Evolutionary conservation across 2,113 vertebrate species (phyloP).

Genomic region (Phalacrocorax pelagicus): DNA sequence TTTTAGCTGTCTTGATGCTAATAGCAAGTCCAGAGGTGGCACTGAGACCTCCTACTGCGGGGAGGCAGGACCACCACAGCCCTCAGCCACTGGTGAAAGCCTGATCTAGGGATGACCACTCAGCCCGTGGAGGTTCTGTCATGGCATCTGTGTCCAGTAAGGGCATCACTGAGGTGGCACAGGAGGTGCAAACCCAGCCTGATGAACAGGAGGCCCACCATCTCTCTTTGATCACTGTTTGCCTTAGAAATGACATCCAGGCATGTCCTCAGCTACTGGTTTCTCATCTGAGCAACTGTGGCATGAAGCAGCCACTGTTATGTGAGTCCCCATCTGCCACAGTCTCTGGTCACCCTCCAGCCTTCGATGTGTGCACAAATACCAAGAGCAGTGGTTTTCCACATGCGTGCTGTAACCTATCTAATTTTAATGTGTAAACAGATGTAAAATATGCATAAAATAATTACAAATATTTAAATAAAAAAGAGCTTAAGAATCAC

Average conservation of each 20-base stretch:
- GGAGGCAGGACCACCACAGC: not conserved
- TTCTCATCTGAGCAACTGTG: not conserved
- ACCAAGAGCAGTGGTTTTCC: not conserved
- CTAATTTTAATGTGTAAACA: not conserved
- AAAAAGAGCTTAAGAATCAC: not conserved
- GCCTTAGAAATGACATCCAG: not conserved
- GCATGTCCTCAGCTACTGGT: not conserved
- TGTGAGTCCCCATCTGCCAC: fast-evolving
- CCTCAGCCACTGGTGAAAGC: not conserved
- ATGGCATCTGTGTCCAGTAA: not conserved
- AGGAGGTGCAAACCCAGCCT: not conserved
- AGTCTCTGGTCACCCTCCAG: not conserved
- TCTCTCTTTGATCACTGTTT: not conserved
- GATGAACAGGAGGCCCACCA: not conserved
- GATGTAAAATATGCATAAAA: not conserved
- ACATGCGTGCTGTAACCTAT: fast-evolving
- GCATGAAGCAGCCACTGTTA: not conserved
- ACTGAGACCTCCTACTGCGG: not conserved
- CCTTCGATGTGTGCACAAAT: not conserved
- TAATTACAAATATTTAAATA: not conserved
- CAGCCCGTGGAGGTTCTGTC: not conserved
- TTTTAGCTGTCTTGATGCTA: not conserved
- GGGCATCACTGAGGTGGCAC: not conserved
- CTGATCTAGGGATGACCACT: not conserved
- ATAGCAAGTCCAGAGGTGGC: not conserved